These are phyloP conservation scores for Brotula barbata DNA, from an alignment of 2,797 vertebrate genomes.

Conservation along the genomic window DNA sequence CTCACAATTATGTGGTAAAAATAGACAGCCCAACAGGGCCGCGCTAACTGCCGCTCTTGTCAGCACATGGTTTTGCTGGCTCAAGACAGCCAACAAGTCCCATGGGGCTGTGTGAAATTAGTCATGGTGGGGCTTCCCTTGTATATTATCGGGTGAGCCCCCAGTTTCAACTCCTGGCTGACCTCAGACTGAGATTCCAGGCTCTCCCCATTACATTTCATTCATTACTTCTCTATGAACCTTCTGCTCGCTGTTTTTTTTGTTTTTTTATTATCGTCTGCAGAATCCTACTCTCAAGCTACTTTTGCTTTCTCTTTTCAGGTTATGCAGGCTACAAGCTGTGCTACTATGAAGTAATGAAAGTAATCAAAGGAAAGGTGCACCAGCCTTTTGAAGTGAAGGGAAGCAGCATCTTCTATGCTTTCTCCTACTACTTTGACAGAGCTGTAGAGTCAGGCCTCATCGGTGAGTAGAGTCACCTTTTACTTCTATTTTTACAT, in stretches of 20 bases:
- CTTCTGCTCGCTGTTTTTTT: slow-evolving; percentile 5
- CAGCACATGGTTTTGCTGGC: slow-evolving; percentile 73
- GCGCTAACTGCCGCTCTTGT: slow-evolving; percentile 69
- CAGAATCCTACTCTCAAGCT: slow-evolving; percentile 4
- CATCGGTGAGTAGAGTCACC: slow-evolving; percentile 84
- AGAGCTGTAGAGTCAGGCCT: slow-evolving; percentile 90
- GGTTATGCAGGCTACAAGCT: slow-evolving; percentile 91
- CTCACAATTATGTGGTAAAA: slow-evolving; percentile 82
- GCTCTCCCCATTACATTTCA: slow-evolving; percentile 35
- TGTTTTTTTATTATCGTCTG: slow-evolving; percentile 29
- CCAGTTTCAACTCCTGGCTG: slow-evolving; percentile 40
- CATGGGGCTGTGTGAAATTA: slow-evolving; percentile 60
- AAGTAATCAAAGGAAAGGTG: slow-evolving; percentile 88
- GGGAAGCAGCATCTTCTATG: slow-evolving; percentile 90
- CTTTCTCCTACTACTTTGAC: slow-evolving; percentile 97
- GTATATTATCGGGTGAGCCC: slow-evolving; percentile 53
- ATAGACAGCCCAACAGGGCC: slow-evolving; percentile 71
- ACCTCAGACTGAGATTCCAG: slow-evolving; percentile 48
- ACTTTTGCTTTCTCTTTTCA: slow-evolving; percentile 54
- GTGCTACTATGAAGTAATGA: slow-evolving; percentile 92
- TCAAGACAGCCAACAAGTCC: slow-evolving; percentile 51
- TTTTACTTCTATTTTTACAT: slow-evolving; percentile 34
- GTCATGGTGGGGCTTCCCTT: slow-evolving; percentile 70
- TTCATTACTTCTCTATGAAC: not conserved
- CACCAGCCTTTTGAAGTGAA: slow-evolving; percentile 92